These are phyloP conservation scores for Oreortyx pictus DNA, from an alignment of 2,797 vertebrate species.

Conservation along the genomic window DNA sequence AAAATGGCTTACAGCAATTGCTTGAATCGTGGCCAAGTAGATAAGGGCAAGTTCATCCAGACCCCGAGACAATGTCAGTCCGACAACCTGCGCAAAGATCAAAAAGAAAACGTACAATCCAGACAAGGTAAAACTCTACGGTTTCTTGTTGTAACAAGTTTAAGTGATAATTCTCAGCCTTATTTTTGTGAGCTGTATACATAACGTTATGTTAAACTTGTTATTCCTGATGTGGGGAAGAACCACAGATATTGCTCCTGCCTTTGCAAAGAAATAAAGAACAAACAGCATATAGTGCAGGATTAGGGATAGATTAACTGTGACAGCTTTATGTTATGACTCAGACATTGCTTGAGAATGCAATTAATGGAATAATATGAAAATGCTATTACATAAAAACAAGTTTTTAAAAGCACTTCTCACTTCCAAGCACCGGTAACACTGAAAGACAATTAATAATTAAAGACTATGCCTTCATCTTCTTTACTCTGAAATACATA, in stretches of 20 bases:
- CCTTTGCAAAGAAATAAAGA: conserved; percentile 54
- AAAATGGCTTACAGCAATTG: conserved; percentile 89
- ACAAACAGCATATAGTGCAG: conserved; percentile 44
- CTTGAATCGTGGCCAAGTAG: conserved; percentile 93
- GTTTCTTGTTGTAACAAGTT: conserved; percentile 69
- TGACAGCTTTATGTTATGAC: conserved; percentile 61
- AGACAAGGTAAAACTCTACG: neutral
- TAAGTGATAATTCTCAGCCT: conserved; percentile 70
- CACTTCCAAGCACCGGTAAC: neutral
- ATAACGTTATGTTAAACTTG: conserved; percentile 64
- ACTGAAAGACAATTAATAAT: conserved; percentile 53
- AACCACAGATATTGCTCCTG: conserved; percentile 50
- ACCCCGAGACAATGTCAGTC: conserved; percentile 87
- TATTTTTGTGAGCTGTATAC: conserved; percentile 51
- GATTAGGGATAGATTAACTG: conserved; percentile 59
- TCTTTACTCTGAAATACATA: conserved; percentile 39
- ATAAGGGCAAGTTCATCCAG: conserved; percentile 93
- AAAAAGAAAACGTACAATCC: conserved; percentile 27
- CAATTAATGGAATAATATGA: conserved; percentile 57
- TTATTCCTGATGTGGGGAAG: conserved; percentile 65
- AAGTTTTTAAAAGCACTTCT: conserved; percentile 58
- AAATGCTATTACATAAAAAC: conserved; percentile 57
- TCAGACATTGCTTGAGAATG: conserved; percentile 57
- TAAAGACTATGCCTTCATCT: conserved; percentile 43
- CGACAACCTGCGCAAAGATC: conserved; percentile 85